Base-by-base conservation (phyloP, 2,888 invertebrate species). In the Drosophila borborema region DNA sequence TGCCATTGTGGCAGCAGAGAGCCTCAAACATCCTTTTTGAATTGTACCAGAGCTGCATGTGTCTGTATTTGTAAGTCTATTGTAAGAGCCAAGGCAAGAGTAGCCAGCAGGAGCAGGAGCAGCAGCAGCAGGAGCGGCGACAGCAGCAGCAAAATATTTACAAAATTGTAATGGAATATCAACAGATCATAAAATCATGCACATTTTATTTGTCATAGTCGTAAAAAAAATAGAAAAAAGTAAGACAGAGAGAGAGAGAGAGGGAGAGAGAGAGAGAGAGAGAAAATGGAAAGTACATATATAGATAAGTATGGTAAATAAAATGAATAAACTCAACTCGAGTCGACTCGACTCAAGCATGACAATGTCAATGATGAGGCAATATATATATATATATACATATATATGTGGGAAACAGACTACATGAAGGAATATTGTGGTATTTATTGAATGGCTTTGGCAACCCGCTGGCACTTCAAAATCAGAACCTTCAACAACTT, bases 111-210 rank as follows among this genome's bases (percentile, higher is more conserved):
- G 82, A 89, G 73, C 84, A 86, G 79, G 48, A 73, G 65, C 48
- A 70, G 64, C 31, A 51, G 51, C 62, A 56, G 72, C 80, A 77
- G 81, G 23, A 23, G 79, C 51, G 72, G 68, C 48, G 70, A 61
- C 38, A 51, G 51, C 64, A 56, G 81, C 86, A 90, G 76, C 86
- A 86, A 88, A 86, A 87, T 87, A 87, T 87, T 87, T 87, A 90
- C 86, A 87, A 87, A 87, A 90, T 90, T 90, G 88, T 87, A 87
- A 87, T 87, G 90, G 86, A 87, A 87, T 87, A 87, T 87, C 86
- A 87, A 87, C 86, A 87, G 90, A 87, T 87, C 90, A 87, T 87
- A 87, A 87, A 87, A 87, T 87, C 86, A 87, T 86, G 90, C 90
- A 86, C 86, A 87, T 87, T 90, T 87, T 87, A 87, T 87, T 87